phyloP scores from a whole-genome alignment of 2,888 invertebrate species.

The Scaptodrosophila latifasciaeformis region DNA sequence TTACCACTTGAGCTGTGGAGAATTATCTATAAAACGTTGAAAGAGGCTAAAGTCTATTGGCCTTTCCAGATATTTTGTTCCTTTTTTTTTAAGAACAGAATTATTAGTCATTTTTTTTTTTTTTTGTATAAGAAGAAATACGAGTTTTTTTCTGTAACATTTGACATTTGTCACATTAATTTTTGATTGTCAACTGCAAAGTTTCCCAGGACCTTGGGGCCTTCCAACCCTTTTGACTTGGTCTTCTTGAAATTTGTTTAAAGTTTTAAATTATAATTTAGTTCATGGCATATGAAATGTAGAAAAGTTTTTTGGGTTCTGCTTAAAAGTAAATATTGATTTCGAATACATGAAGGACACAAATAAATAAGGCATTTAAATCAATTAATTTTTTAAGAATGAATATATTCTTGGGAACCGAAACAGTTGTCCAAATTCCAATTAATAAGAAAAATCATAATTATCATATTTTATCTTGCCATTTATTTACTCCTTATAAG shows the following conservation, averaged over 20 bases:
- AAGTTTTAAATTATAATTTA: slow-evolving; percentile 21
- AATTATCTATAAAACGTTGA: too few species aligned
- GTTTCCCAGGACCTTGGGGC: slow-evolving; percentile 41
- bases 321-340: slow-evolving; percentile 32
- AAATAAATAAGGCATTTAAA: background rate
- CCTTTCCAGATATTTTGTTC: too few species aligned
- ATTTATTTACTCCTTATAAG: slow-evolving; percentile 2
- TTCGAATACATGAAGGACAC: slow-evolving; percentile 13
- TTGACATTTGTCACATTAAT: too few species aligned
- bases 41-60: too few species aligned
- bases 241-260: background rate
- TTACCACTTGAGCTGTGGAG: too few species aligned
- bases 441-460: too few species aligned
- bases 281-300: slow-evolving; percentile 42
- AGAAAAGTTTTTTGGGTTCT: slow-evolving; percentile 19
- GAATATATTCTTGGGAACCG: background rate
- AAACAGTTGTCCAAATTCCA: too few species aligned
- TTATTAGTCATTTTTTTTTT: too few species aligned
- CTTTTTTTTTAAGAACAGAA: too few species aligned
- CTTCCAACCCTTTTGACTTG: slow-evolving; percentile 5
- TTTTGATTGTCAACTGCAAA: slow-evolving; percentile 54
- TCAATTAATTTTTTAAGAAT: slow-evolving; percentile 5
- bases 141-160: too few species aligned
- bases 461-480: too few species aligned
- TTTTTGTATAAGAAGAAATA: too few species aligned